Evolutionary conservation across 2,797 vertebrate species (phyloP).

Genomic region (Tragelaphus oryx): DNA sequence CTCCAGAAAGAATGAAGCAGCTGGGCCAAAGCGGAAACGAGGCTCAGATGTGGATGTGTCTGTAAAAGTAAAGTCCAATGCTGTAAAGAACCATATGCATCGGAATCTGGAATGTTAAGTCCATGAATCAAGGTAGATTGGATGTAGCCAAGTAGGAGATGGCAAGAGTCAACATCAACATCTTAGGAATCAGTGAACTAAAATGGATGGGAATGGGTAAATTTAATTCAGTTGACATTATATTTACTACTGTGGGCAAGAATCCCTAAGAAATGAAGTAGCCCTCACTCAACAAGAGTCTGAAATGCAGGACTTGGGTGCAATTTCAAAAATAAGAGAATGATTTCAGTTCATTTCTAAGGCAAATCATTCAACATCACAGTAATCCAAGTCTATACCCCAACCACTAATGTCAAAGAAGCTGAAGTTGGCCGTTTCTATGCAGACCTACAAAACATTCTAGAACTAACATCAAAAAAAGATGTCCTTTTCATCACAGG

Average conservation of each 20-base stretch:
- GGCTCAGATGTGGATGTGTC: neutral
- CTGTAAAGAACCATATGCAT: neutral
- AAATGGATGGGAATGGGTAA: neutral
- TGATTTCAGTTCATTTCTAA: neutral
- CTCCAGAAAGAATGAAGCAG: neutral
- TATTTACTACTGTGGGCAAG: neutral
- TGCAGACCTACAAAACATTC: neutral
- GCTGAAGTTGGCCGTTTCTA: neutral
- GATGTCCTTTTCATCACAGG: neutral
- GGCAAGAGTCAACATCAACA: neutral
- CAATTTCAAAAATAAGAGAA: neutral
- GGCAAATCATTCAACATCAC: neutral
- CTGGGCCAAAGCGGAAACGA: neutral
- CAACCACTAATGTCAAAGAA: neutral
- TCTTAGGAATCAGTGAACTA: neutral
- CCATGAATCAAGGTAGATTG: neutral
- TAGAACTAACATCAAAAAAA: neutral
- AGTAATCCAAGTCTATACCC: neutral
- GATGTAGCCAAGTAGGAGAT: neutral
- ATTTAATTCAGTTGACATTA: neutral
- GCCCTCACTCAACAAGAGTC: neutral
- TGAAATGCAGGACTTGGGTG: neutral
- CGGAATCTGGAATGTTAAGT: neutral
- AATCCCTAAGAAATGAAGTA: neutral
- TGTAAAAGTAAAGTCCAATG: neutral